These are phyloP conservation scores for Acleris literana DNA, from an alignment of 2,888 invertebrate species.

Conservation along the genomic window DNA sequence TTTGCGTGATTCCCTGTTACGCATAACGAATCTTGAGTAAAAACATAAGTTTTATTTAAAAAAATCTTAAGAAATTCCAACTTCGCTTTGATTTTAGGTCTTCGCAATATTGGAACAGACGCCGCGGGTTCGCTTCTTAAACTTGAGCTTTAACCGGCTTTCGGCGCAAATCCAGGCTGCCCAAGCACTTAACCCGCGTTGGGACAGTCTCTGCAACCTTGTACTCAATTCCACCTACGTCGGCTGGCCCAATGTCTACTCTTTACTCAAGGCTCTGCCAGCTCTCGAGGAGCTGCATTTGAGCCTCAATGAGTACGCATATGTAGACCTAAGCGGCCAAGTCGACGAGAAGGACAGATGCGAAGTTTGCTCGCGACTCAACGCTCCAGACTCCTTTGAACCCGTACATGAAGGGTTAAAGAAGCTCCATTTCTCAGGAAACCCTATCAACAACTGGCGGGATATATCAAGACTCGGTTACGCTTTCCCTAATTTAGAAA, in stretches of 20 bases:
- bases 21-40: too few relatives aligned
- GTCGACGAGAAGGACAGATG: slow-evolving; percentile 67
- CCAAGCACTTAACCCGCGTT: slow-evolving; percentile 71
- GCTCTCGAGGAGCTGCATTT: slow-evolving; percentile 95
- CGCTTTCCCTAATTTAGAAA: slow-evolving; percentile 93
- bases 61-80: slow-evolving; percentile 34
- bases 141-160: slow-evolving; percentile 94
- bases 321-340: slow-evolving; percentile 86
- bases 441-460: slow-evolving; percentile 92
- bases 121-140: slow-evolving; percentile 95
- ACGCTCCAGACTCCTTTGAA: slow-evolving; percentile 59
- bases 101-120: slow-evolving; percentile 93
- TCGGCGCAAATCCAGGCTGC: slow-evolving; percentile 87
- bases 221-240: slow-evolving; percentile 94
- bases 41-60: too few relatives aligned
- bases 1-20: too few relatives aligned
- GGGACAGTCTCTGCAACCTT: slow-evolving; percentile 88
- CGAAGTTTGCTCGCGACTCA: slow-evolving; percentile 71
- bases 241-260: slow-evolving; percentile 92
- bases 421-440: slow-evolving; percentile 94
- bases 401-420: slow-evolving; percentile 87
- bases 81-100: slow-evolving; percentile 80
- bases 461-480: slow-evolving; percentile 93
- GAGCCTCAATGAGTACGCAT: slow-evolving; percentile 94
- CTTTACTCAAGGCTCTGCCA: slow-evolving; percentile 89